Evolutionary conservation across 2,113 vertebrate genomes (phyloP), one percentile per base, ranked within the genome.

Genomic region (Hucho hucho): DNA sequence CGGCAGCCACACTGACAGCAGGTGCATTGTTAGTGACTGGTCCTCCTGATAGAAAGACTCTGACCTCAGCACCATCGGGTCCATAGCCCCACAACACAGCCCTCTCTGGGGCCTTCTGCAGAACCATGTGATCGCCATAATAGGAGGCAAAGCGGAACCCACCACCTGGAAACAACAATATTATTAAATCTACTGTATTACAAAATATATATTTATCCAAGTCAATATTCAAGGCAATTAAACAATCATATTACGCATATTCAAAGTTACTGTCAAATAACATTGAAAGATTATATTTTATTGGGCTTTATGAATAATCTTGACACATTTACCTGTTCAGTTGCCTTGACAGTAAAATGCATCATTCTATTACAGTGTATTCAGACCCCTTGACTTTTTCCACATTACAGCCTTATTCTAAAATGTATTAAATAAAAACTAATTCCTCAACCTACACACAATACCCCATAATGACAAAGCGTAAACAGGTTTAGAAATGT

Each of bases 71-170:
- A 14, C 87, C 91, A 0, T 79, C 67, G 2, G 72, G 26, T 0
- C 93, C 95, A 0, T 88, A 94, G 47, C 97, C 97, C 97, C 95
- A 97, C 56, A 98, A 20, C 75, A 95, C 86, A 0, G 97, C 95
- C 28, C 86, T 91, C 4, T 90, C 87, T 0, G 97, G 96, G 65
- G 91, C 89, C 90, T 89, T 94, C 92, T 98, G 96, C 65, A 99
- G 82, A 70, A 97, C 96, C 96, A 97, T 96, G 89, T 95, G 92
- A 76, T 94, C 73, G 0, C 88, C 87, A 61, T 96, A 95, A 87
- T 95, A 97, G 9, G 95, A 96, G 0, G 96, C 95, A 72, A 97
- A 96, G 26, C 84, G 4, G 16, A 98, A 86, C 4, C 0, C 22
- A 3, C 16, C 66, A 78, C 81, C 95, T 95, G 74, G 43, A 83